Evolutionary conservation across 23 tunicate species (phyloP).

Genomic region (Trididemnum clinides): DNA sequence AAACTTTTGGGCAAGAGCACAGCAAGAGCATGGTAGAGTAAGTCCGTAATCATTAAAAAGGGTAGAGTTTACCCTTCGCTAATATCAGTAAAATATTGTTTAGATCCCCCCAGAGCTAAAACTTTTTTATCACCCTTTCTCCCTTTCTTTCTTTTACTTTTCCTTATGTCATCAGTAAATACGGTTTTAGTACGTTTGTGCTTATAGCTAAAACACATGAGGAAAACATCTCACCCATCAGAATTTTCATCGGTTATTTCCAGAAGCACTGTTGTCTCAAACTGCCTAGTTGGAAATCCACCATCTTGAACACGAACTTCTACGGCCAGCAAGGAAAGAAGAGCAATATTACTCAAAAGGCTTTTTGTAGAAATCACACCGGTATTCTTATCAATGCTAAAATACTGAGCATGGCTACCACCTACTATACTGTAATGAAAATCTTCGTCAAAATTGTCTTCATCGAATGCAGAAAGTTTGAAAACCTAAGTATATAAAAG

Average conservation of each 20-base stretch:
- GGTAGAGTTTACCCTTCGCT: too few species aligned
- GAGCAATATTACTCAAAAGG: neutral
- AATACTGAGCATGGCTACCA: slow-evolving; percentile 1
- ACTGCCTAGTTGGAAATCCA: slow-evolving; percentile 49
- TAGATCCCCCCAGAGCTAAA: too few species aligned
- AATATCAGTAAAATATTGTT: too few species aligned
- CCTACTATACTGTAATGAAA: neutral
- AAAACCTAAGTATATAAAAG: slow-evolving; percentile 41
- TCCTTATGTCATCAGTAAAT: too few species aligned
- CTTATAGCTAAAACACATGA: too few species aligned
- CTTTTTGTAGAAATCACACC: slow-evolving; percentile 18
- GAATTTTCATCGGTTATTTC: slow-evolving; percentile 56
- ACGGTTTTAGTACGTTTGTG: too few species aligned
- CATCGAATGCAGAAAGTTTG: slow-evolving; percentile 28
- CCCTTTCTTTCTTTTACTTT: too few species aligned
- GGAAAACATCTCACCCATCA: slow-evolving; percentile 46
- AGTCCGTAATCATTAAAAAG: too few species aligned
- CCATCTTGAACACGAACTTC: slow-evolving; percentile 53
- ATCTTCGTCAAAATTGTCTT: slow-evolving; percentile 26
- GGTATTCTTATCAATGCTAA: slow-evolving; percentile 26
- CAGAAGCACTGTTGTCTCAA: slow-evolving; percentile 20
- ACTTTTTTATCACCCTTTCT: too few species aligned
- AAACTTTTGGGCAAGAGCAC: too few species aligned
- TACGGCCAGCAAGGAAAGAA: slow-evolving; percentile 7
- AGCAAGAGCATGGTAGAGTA: too few species aligned